Base-by-base conservation (phyloP, 2,888 invertebrate species). In the Gortyna flavago region DNA sequence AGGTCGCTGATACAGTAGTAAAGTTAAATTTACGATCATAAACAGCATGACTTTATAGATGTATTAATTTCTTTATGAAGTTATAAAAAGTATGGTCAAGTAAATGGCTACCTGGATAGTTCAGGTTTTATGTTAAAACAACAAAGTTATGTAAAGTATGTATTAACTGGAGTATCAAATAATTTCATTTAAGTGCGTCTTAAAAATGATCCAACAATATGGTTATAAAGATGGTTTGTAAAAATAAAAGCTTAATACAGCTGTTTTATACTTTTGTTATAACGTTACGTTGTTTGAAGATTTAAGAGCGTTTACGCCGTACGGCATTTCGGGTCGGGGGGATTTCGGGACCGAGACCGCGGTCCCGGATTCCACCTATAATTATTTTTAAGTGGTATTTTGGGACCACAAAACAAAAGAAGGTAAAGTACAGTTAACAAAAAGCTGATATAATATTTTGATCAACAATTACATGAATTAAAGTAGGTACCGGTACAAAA, bases 11-110 rank as follows among this genome's bases (percentile, higher is more conserved):
- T 61, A 32, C 8, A 57, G 16, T 64, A 54, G 38, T 73, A 84
- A 81, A 83, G 69, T 84, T 73, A 85, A 88, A 83, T 77, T 81
- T 83, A 81, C 72, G 80, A 72, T 69, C 80, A 51, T 86, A 81
- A 86, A 86, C 71, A 81, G 78, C 65, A 81, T 57, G 66, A 80
- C 44, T 88, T 82, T 86, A 86, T 76, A 73, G 74, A 66, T 74
- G 54, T 64, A 87, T 86, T 86, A 85, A 76, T 67, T 72, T 74
- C 41, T 80, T 81, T 84, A 81, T 81, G 62, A 21, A 44, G 68
- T 68, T 68, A 41, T 70, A 72, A 75, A 85, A 59, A 65, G 16
- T 72, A 59, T 51, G 51, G 64, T 84, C 64, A 68, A 59, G 51
- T 84, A 71, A 80, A 81, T 38, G 21, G 25, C 6, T 35, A 62